These are phyloP conservation scores for Bombus confusus DNA, from an alignment of 1,140 invertebrate species.

Conservation along the genomic window DNA sequence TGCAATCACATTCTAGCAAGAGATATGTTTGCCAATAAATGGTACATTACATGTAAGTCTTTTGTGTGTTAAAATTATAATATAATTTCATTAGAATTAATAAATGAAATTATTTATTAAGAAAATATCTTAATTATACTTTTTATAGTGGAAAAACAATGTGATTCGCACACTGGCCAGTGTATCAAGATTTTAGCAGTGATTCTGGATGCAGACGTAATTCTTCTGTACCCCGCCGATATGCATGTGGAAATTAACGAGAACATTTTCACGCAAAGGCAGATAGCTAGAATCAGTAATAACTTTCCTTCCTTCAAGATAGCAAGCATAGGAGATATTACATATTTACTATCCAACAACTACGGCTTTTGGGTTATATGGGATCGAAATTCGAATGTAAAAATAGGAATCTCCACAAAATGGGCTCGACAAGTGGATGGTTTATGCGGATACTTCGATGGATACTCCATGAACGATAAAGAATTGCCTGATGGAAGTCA, in stretches of 20 bases:
- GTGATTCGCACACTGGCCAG: constrained; percentile 77
- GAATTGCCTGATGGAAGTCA: constrained; percentile 86
- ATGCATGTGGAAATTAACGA: constrained; percentile 87
- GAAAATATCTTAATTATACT: background rate
- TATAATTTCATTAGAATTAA: too few relatives aligned
- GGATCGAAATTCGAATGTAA: constrained; percentile 86
- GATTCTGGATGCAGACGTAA: constrained; percentile 82
- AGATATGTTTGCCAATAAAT: constrained; percentile 81
- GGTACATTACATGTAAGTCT: constrained; percentile 68
- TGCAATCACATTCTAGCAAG: constrained; percentile 90
- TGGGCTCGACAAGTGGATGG: constrained; percentile 87
- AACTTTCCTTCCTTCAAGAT: constrained; percentile 86
- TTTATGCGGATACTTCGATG: constrained; percentile 90
- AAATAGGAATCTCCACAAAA: constrained; percentile 87
- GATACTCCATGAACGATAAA: constrained; percentile 86
- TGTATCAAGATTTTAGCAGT: constrained; percentile 85
- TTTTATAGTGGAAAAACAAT: constrained; percentile 86
- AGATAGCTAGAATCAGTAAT: constrained; percentile 86
- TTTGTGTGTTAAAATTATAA: background rate
- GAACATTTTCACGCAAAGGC: constrained; percentile 85
- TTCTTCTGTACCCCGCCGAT: constrained; percentile 86
- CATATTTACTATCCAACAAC: constrained; percentile 86
- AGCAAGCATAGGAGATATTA: constrained; percentile 86
- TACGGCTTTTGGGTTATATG: constrained; percentile 89
- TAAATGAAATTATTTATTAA: background rate